Percentiles rank a stretch among this genome's conserved stretches.
Evolutionary conservation across 2,797 vertebrate genomes (phyloP).

Genomic region (Oryzias sinensis): DNA sequence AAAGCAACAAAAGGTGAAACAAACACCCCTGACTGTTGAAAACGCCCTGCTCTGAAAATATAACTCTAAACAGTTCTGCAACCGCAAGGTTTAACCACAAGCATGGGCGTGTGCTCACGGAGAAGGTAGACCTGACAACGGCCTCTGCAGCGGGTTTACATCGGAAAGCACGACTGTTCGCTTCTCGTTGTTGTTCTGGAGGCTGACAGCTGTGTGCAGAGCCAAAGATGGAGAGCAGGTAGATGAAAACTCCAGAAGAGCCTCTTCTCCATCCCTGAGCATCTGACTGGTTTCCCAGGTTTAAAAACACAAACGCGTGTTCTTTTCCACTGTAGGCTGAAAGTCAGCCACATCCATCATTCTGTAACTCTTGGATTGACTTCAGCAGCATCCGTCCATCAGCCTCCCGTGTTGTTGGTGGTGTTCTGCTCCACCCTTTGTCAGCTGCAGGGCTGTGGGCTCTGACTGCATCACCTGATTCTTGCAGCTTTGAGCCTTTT

Average conservation of each 20-base stretch:
- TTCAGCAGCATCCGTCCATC: background rate
- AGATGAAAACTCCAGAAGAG: no score
- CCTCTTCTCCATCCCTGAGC: no score
- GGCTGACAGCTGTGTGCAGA: no score
- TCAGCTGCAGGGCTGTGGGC: background rate
- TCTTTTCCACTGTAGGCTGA: no score
- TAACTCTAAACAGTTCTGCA: conserved; percentile 13
- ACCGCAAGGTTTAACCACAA: conserved; percentile 36
- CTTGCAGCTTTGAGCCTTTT: background rate
- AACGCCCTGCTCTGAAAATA: conserved; percentile 60
- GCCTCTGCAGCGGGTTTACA: no score
- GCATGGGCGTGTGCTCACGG: conserved; percentile 8
- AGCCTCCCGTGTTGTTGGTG: background rate
- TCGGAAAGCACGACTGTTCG: no score
- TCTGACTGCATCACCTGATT: background rate
- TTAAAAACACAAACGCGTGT: no score
- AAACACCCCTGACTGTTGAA: conserved; percentile 68
- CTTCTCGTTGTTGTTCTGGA: no score
- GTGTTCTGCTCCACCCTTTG: background rate
- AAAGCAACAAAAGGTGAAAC: conserved; percentile 51
- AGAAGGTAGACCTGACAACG: background rate
- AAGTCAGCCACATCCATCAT: no score
- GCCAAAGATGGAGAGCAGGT: no score
- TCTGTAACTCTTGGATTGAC: no score
- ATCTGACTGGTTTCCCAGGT: no score